These are phyloP conservation scores for Megaceryle alcyon DNA, from an alignment of 2,797 vertebrate species.

Conservation along the genomic window DNA sequence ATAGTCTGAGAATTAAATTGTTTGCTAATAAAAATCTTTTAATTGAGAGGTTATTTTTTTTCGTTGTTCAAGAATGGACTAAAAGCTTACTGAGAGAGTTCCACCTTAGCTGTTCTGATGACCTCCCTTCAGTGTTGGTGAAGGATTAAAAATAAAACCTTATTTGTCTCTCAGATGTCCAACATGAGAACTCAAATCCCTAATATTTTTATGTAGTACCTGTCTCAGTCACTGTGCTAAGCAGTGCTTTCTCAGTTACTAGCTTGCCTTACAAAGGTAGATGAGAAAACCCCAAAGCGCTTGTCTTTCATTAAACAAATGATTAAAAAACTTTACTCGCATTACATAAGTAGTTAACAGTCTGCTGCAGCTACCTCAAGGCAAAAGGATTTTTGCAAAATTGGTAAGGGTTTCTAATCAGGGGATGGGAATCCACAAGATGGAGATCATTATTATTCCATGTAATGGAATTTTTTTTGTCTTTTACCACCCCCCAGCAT, in stretches of 20 bases:
- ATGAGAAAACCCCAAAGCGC: not conserved
- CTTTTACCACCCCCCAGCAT: not conserved
- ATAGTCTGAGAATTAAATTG: not conserved
- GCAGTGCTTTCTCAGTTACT: not conserved
- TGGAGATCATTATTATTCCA: not conserved
- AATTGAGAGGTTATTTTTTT: accelerated
- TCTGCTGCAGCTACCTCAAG: not conserved
- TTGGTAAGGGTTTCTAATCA: not conserved
- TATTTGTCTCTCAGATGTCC: not conserved
- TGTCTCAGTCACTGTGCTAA: not conserved
- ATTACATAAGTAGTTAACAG: not conserved
- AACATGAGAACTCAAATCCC: not conserved
- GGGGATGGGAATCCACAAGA: not conserved
- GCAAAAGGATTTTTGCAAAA: not conserved
- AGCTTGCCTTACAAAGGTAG: not conserved
- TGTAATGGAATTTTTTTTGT: not conserved
- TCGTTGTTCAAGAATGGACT: not conserved
- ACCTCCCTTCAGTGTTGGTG: not conserved
- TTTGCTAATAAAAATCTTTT: not conserved
- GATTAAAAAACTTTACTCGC: not conserved
- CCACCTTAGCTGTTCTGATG: not conserved
- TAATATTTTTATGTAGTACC: not conserved
- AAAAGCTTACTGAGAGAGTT: not conserved
- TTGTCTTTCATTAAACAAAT: not conserved
- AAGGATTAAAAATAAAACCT: not conserved